These are phyloP conservation scores for Myocastor coypus DNA, from an alignment of 2,113 vertebrate genomes.

Conservation along the genomic window DNA sequence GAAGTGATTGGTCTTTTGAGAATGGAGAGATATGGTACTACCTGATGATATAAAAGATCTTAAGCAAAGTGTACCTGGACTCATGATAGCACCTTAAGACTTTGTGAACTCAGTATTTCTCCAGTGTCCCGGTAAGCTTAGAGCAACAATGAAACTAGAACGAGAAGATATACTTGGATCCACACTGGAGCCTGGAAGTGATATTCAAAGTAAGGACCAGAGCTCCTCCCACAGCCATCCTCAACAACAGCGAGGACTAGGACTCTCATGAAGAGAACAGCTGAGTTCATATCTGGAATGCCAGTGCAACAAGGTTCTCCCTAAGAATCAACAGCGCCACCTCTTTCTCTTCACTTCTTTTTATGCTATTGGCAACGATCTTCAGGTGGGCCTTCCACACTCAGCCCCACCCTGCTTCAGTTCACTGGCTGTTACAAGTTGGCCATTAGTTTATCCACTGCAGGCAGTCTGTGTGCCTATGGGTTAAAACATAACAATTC, in stretches of 20 bases:
- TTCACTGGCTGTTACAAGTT: background rate
- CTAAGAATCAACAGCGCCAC: background rate
- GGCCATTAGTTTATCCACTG: background rate
- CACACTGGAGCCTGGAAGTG: background rate
- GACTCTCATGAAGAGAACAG: background rate
- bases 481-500: background rate
- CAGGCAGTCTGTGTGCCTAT: background rate
- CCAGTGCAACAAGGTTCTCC: background rate
- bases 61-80: background rate
- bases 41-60: background rate
- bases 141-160: background rate
- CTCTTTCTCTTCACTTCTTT: background rate
- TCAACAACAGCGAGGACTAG: too few relatives aligned
- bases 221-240: background rate
- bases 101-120: constrained; percentile 11
- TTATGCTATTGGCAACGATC: background rate
- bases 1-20: background rate
- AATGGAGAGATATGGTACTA: background rate
- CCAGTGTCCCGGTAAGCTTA: background rate
- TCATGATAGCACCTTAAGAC: background rate
- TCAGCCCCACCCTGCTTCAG: background rate
- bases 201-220: background rate
- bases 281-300: background rate
- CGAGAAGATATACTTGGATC: background rate
- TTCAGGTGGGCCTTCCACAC: background rate